phyloP scores from a whole-genome alignment of 1,140 invertebrate species.

The Lanistes nyassanus region DNA sequence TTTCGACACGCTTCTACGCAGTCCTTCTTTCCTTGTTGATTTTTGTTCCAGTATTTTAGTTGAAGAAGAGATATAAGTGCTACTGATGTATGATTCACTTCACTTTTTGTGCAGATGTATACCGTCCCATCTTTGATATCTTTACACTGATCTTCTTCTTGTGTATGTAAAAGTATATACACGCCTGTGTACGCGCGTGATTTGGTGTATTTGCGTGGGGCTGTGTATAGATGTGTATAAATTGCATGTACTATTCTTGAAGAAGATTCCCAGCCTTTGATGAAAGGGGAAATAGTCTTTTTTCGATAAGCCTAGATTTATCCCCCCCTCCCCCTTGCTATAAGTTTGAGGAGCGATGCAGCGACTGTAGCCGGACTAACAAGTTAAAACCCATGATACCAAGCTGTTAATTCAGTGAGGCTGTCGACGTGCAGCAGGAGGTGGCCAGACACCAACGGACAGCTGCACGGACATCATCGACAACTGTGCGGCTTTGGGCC shows the following conservation, averaged over 20 bases:
- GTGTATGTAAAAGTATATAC: neutral
- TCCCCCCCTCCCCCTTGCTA: neutral
- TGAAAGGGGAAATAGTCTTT: neutral
- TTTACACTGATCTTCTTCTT: neutral
- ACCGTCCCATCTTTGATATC: neutral
- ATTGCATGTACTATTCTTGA: neutral
- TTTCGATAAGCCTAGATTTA: neutral
- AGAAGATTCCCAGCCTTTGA: neutral
- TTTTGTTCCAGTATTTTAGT: neutral
- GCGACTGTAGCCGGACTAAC: neutral
- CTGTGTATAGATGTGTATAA: neutral
- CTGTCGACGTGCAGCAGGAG: neutral
- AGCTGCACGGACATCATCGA: constrained; percentile 34
- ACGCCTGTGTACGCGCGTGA: neutral
- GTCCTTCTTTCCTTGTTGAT: neutral
- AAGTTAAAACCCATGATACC: neutral
- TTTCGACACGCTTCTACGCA: neutral
- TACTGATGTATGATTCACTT: neutral
- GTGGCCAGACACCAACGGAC: neutral
- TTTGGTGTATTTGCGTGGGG: neutral
- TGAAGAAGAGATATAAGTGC: neutral
- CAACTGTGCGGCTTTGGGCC: constrained; percentile 38
- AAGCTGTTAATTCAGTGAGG: neutral
- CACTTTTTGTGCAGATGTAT: neutral
- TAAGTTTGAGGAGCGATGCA: too few relatives aligned